Evolutionary conservation across 2,888 invertebrate genomes (phyloP).

Genomic region (Drosophila acutilabella): DNA sequence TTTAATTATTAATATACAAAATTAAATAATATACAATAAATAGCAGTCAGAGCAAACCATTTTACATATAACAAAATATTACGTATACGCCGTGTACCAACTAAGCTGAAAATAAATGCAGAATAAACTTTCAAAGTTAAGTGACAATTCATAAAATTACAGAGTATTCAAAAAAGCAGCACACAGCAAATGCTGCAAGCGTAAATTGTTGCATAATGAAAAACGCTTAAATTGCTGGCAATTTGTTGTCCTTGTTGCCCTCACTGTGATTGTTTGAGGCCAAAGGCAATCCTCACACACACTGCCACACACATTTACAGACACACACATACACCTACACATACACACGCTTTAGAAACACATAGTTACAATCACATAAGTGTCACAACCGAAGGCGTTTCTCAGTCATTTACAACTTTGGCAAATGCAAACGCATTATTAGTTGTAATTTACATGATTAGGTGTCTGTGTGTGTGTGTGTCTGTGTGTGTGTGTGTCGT

Average conservation of each 20-base stretch:
- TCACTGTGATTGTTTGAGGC: slow-evolving; percentile 14
- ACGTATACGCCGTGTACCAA: not conserved
- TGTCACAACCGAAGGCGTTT: slow-evolving; percentile 11
- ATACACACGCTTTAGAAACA: not conserved
- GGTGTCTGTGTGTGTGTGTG: slow-evolving; percentile 6
- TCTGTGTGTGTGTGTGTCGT: slow-evolving; percentile 10
- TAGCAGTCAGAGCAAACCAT: too few species aligned
- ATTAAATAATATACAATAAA: too few species aligned
- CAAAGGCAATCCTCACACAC: slow-evolving; percentile 11
- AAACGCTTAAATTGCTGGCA: slow-evolving; percentile 39
- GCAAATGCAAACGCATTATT: slow-evolving; percentile 48
- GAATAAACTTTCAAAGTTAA: not conserved
- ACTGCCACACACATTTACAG: slow-evolving; percentile 1
- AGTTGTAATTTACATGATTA: slow-evolving; percentile 48
- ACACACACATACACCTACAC: slow-evolving; percentile 14
- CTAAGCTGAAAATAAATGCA: not conserved
- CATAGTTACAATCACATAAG: not conserved
- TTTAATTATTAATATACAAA: too few species aligned
- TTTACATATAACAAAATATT: too few species aligned
- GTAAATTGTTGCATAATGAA: slow-evolving; percentile 61
- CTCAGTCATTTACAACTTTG: slow-evolving; percentile 36
- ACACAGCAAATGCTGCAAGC: slow-evolving; percentile 27
- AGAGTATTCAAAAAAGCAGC: slow-evolving; percentile 13
- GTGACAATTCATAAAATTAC: not conserved
- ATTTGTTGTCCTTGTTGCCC: slow-evolving; percentile 18